Conservation (phyloP, 1,140 invertebrate genomes). For the Zaprionus taronus region DNA sequence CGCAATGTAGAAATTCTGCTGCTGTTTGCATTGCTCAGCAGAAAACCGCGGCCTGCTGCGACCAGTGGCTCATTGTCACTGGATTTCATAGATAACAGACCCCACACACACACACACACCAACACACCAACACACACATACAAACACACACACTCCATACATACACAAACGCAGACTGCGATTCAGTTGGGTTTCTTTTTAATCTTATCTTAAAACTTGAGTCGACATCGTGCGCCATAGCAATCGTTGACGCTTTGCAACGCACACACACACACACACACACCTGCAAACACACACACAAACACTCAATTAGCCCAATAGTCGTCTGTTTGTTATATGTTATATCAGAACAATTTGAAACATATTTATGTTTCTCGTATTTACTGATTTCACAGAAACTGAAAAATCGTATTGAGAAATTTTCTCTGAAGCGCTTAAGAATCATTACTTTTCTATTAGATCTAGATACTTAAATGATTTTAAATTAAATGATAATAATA, state of each 20-base stretch:
- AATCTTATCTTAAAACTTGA: conserved; percentile 83
- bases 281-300: conserved; percentile 7
- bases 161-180: conserved; percentile 22
- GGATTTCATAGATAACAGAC: conserved; percentile 75
- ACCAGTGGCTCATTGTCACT: conserved; percentile 54
- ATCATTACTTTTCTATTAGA: too few species aligned
- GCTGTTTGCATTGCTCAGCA: conserved; percentile 72
- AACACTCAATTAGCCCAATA: not conserved
- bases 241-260: conserved; percentile 51
- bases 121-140: conserved; percentile 21
- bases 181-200: conserved; percentile 63
- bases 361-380: not conserved
- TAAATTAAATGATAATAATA: too few species aligned
- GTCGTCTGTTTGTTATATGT: not conserved
- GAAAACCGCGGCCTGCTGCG: conserved; percentile 49
- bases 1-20: conserved; percentile 45
- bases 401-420: too few species aligned
- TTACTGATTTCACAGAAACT: not conserved
- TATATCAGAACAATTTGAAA: not conserved
- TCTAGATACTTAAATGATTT: too few species aligned
- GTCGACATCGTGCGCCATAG: conserved; percentile 58
- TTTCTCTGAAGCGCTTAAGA: too few species aligned
- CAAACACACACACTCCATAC: conserved; percentile 14
- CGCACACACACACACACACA: conserved; percentile 24
- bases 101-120: conserved; percentile 33